Evolutionary conservation across 2,888 invertebrate species (phyloP), one percentile per base, ranked within the genome.

Genomic region (Platycheirus albimanus): DNA sequence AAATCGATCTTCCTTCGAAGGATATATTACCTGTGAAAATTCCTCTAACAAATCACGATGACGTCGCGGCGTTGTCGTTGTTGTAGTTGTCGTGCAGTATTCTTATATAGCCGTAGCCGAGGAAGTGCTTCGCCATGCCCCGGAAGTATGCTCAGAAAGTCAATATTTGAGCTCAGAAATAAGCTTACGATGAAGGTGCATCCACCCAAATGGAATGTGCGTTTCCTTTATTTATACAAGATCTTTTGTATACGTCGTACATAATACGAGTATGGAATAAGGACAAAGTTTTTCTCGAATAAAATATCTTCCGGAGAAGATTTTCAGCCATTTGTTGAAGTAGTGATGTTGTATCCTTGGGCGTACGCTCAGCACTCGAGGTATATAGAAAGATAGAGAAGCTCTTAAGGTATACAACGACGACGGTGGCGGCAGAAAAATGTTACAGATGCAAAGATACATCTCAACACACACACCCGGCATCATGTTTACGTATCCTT

Each of bases 1-100:
- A 83, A 83, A 83, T 83, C 83, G 83, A 83, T 83, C 83, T 72
- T 78, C 45, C 58, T 69, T 74, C 49, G 69, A 83, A 83, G 83
- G 83, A 83, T 83, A 83, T 83, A 83, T 78, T 83, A 83, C 83
- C 83, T 83, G 83, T 52, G 72, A 83, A 64, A 72, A 78, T 77
- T 78, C 69, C 69, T 64, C 11, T 51, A 69, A 38, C 78, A 78
- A 69, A 69, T 78, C 83, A 74, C 64, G 78, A 78, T 78, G 83
- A 77, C 78, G 67, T 72, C 45, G n/a, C n/a, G n/a, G n/a, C n/a
- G n/a, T n/a, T n/a, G n/a, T n/a, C n/a, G 30, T 38, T 38, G 56
- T 28, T 19, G 51, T 20, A 17, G 63, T 74, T 17, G 11, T 61
- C 64, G 64, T 45, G 38, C 58, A 41, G 13, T 8, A 8, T 8